Evolutionary conservation across 2,113 vertebrate species (phyloP).

Genomic region (Paramormyrops kingsleyae): DNA sequence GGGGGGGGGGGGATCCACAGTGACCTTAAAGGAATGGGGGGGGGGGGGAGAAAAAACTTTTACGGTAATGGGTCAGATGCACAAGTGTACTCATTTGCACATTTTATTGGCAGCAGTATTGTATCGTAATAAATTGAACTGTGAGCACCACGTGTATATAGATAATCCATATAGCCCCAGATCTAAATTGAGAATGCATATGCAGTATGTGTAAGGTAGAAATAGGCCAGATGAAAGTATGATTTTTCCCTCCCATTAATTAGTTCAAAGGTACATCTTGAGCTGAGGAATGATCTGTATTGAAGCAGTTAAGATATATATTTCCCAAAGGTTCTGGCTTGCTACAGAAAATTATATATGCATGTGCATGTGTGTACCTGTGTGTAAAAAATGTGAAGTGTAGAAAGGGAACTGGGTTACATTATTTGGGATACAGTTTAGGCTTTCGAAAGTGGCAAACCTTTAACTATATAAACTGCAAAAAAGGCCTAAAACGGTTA

Average conservation of each 20-base stretch:
- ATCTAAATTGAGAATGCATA: conserved; percentile 3
- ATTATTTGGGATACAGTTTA: background rate
- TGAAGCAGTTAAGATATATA: conserved; percentile 1
- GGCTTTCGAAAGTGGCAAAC: background rate
- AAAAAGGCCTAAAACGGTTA: background rate
- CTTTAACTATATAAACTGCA: background rate
- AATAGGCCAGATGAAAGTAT: background rate
- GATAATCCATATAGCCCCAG: conserved; percentile 9
- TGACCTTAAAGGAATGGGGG: background rate
- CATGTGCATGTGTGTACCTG: background rate
- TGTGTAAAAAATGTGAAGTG: background rate
- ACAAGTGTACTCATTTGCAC: conserved; percentile 1
- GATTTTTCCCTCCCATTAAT: background rate
- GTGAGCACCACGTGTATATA: background rate
- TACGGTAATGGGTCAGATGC: background rate
- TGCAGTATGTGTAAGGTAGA: background rate
- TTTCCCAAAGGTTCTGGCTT: conserved; percentile 10
- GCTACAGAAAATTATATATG: background rate
- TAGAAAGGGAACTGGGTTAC: background rate
- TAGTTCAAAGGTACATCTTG: conserved; percentile 11
- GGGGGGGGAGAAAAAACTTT: background rate
- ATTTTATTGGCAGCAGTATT: conserved; percentile 12
- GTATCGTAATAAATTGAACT: background rate
- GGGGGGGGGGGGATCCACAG: background rate
- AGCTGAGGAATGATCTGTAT: background rate